phyloP scores from a whole-genome alignment of 2,797 vertebrate species.

The Arrhamphus sclerolepis region DNA sequence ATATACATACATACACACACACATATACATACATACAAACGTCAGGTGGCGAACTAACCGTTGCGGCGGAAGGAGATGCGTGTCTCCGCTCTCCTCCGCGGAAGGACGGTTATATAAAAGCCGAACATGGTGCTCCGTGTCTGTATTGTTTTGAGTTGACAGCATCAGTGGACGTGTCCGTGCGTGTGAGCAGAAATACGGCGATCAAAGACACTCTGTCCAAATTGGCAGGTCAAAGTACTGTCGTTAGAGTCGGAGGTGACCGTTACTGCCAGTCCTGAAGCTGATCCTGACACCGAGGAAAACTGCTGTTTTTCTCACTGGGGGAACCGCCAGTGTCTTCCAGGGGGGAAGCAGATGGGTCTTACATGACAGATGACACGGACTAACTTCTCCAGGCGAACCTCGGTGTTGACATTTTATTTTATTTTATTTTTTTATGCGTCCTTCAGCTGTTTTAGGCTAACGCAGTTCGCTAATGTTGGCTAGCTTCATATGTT shows the following conservation, averaged over 20 bases:
- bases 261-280: too few species aligned
- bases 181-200: background rate
- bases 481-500: conserved; percentile 2
- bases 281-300: too few species aligned
- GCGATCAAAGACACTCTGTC: too few species aligned
- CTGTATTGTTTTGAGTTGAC: conserved; percentile 30
- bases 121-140: background rate
- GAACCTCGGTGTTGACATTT: conserved; percentile 32
- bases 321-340: conserved; percentile 2
- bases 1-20: too few species aligned
- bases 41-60: conserved; percentile 38
- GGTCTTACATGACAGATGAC: conserved; percentile 3
- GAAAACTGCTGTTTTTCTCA: too few species aligned
- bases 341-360: conserved; percentile 7
- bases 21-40: too few species aligned
- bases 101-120: conserved; percentile 28
- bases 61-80: conserved; percentile 47
- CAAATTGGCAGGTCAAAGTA: too few species aligned
- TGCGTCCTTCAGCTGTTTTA: conserved; percentile 11
- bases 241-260: too few species aligned
- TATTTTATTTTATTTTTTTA: background rate
- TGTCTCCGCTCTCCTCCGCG: conserved; percentile 10
- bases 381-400: conserved; percentile 26
- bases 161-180: accelerated
- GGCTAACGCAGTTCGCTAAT: conserved; percentile 11